Base-by-base conservation (phyloP, 1,140 invertebrate species). In the Cotesia glomerata region DNA sequence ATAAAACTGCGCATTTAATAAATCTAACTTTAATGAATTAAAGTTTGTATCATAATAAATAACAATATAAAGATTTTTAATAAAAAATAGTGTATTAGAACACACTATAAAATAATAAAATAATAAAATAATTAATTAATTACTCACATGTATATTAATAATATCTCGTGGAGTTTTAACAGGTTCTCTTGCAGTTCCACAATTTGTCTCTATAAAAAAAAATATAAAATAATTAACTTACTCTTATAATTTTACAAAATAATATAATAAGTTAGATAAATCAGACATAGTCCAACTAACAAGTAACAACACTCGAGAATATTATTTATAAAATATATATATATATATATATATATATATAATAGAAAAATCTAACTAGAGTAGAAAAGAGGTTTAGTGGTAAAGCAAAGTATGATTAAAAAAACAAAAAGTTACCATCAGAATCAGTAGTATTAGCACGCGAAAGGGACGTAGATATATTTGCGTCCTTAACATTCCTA, bases 81-180 rank as follows among this genome's bases (percentile, higher is more conserved):
- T 26, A 0, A 26, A 26, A 26, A 26, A 26, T 26, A 26, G 26
- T 26, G 1, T 26, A 26, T 69, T 35, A 14, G 7, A 68, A 39
- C 16, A 36, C 32, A 39, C 11, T 51, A 26, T 39, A 39, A n/a
- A n/a, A n/a, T 9, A 59, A 72, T 4, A 9, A 34, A 39, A 71
- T 13, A 59, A 69, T 13, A 5, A 56, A 52, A 72, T 13, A 36
- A 9, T 13, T 5, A 61, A 9, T 26, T 61, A 8, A 26, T 65
- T 75, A 79, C 79, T 65, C 74, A 82, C 79, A 70, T 77, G 75
- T 35, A 76, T 45, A 72, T 72, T 63, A 71, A 79, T 75, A n/a
- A 78, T 54, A 39, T 81, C 77, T 75, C 74, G 75, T 16, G 59
- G 45, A 56, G 75, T 59, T 69, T 79, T 78, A 5, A 72, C 51